Percentiles rank a stretch among this genome's conserved stretches.
Evolutionary conservation across 2,113 vertebrate genomes (phyloP).

Genomic region (Eidolon helvum): DNA sequence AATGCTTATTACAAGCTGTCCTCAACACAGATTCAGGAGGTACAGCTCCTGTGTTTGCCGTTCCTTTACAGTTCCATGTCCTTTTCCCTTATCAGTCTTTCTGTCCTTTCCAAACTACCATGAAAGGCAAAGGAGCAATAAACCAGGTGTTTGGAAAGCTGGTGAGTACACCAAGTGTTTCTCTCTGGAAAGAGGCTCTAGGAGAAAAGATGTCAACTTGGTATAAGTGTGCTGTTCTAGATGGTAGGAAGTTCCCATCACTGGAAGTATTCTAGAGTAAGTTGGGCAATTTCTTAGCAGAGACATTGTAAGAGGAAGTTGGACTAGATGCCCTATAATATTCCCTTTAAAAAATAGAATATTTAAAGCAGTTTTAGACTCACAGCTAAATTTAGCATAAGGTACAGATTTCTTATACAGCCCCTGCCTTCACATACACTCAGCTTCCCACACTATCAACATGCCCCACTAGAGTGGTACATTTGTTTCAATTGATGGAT

Average conservation of each 20-base stretch:
- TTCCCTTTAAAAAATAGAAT: neutral
- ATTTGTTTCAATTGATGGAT: neutral
- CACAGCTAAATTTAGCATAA: neutral
- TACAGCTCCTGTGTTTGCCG: fast-evolving
- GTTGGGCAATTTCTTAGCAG: neutral
- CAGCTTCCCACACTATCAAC: too few species aligned
- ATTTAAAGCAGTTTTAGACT: neutral
- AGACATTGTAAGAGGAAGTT: neutral
- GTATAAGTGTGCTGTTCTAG: neutral
- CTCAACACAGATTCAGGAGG: neutral
- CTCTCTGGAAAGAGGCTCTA: neutral
- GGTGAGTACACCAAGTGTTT: neutral
- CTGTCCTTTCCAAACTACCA: neutral
- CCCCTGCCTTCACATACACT: neutral
- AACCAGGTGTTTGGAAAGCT: neutral
- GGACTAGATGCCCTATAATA: neutral
- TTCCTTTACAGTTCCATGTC: neutral
- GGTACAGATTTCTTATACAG: neutral
- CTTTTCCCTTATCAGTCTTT: neutral
- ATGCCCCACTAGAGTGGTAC: neutral
- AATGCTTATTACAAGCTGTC: fast-evolving
- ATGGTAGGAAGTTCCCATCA: neutral
- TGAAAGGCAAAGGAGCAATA: neutral
- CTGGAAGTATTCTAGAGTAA: neutral
- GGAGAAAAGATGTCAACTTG: neutral